Conservation (phyloP, 1,140 invertebrate genomes). For the Pteromalus puparum region DNA sequence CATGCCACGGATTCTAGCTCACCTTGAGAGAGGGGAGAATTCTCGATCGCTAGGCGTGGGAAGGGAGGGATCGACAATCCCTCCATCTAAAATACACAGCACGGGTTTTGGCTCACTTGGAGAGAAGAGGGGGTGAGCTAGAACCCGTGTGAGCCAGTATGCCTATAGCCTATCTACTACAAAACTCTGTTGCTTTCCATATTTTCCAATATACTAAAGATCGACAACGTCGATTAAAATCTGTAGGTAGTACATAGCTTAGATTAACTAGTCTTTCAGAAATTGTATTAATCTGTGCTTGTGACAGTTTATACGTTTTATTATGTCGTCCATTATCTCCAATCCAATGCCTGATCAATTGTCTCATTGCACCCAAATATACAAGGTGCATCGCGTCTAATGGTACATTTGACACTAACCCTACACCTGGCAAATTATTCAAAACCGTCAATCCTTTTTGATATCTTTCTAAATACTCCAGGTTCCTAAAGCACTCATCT, state of each 20-base stretch:
- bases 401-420: background rate
- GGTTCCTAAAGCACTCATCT: constrained; percentile 29
- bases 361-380: constrained; percentile 4
- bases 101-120: too few relatives aligned
- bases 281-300: background rate
- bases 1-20: too few relatives aligned
- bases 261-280: constrained; percentile 4
- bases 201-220: constrained; percentile 38
- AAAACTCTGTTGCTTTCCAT: constrained; percentile 17
- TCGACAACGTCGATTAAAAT: background rate
- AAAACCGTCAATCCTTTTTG: constrained; percentile 45
- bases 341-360: constrained; percentile 1
- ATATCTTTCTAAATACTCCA: constrained; percentile 21
- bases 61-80: too few relatives aligned
- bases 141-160: too few relatives aligned
- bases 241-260: constrained; percentile 44
- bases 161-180: too few relatives aligned
- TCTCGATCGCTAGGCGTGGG: too few relatives aligned
- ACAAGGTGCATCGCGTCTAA: constrained; percentile 9
- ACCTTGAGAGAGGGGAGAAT: too few relatives aligned
- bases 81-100: too few relatives aligned
- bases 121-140: too few relatives aligned
- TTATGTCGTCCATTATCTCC: background rate
- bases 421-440: background rate
- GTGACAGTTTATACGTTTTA: background rate